Base-by-base conservation (phyloP, 2,888 invertebrate genomes). In the Sturmia bella region DNA sequence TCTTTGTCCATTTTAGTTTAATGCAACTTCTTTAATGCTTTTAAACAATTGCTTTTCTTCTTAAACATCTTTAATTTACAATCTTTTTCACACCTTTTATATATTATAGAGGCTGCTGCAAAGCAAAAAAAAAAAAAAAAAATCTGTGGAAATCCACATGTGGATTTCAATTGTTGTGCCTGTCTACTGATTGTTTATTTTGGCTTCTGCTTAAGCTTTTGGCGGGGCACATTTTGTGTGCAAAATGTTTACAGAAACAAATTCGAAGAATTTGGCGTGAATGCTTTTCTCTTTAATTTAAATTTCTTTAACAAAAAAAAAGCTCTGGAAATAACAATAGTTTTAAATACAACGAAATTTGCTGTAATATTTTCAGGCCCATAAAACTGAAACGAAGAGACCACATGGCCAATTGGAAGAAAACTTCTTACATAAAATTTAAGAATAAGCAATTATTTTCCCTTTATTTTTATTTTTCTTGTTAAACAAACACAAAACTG, bases 191-290 rank as follows among this genome's bases (percentile, higher is more conserved):
- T 66, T 79, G 52, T 79, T 79, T 79, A 66, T 11, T 59, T 59
- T 45, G 66, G 32, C 50, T 54, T 79, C 68, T 73, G 43, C 39
- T 63, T 57, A 41, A 56, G 21, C 1, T 69, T 68, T 74, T 41
- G 45, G 50, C 50, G 41, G 27, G 27, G 21, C 17, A n/a, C n/a
- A 39, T 66, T 57, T 66, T 56, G 21, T 78, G 78, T 78, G 82
- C 78, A 75, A 82, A 82, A 78, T 70, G 74, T 82, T 64, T 61
- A 70, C 69, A 74, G 7, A 32, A 27, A 27, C 27, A 27, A 56
- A 54, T 82, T 82, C 78, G 64, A 52, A 56, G 78, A 82, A 78
- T 66, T 82, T 73, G 39, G 24, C 13, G 12, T 52, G 21, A 64
- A 82, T 50, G 69, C 73, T 57, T 56, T 56, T 3, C 1, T 43